Conservation (phyloP, 2,888 invertebrate genomes). For the Lepidocyrtoides sp. region DNA sequence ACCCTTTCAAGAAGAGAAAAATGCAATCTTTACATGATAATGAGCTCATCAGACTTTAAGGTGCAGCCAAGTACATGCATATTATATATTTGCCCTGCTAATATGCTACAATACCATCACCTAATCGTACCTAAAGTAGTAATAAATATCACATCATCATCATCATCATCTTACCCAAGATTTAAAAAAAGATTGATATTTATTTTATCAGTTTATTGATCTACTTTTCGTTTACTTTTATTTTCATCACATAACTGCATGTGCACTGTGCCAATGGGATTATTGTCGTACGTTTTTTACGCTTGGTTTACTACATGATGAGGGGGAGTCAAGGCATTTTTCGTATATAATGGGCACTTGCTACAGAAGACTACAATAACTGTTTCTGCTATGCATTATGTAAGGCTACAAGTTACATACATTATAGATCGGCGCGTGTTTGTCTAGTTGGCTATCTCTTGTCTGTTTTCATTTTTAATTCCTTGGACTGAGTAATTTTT, state of each 20-base stretch:
- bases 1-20: conserved; percentile 48
- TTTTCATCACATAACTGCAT: neutral
- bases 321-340: too few species aligned
- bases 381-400: neutral
- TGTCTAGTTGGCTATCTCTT: neutral
- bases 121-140: neutral
- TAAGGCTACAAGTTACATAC: too few species aligned
- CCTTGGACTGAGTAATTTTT: neutral
- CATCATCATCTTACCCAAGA: neutral
- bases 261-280: neutral
- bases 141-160: conserved; percentile 29
- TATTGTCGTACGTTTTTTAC: neutral
- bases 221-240: conserved; percentile 48
- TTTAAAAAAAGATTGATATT: conserved; percentile 15
- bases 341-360: too few species aligned
- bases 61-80: conserved; percentile 37
- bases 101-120: conserved; percentile 1
- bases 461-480: neutral
- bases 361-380: neutral
- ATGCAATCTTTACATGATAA: conserved; percentile 63
- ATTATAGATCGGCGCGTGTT: neutral
- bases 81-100: too few species aligned
- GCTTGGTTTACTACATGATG: neutral
- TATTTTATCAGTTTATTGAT: conserved; percentile 54
- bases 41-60: conserved; percentile 46